Percentiles rank a stretch among this genome's conserved stretches.
phyloP scores from a whole-genome alignment of 2,113 vertebrate genomes.

The Vombatus ursinus region DNA sequence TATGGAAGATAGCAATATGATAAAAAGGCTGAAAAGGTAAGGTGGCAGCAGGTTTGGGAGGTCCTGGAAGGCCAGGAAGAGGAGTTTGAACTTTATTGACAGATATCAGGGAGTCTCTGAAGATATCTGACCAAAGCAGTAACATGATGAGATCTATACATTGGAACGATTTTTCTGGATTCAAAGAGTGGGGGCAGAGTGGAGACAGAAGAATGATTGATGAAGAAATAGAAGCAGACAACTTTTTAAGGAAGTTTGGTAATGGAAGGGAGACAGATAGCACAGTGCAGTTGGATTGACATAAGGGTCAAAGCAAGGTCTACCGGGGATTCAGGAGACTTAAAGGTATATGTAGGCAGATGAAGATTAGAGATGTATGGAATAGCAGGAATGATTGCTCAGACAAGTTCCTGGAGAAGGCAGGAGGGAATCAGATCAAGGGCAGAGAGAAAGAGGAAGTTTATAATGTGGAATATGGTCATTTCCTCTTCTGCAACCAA shows the following conservation, averaged over 20 bases:
- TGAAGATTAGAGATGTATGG: too few relatives aligned
- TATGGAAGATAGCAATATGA: not conserved
- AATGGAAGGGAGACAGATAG: not conserved
- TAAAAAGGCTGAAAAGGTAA: too few relatives aligned
- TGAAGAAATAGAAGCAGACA: too few relatives aligned
- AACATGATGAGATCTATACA: not conserved
- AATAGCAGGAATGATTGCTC: not conserved
- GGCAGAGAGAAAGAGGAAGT: not conserved
- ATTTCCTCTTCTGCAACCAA: not conserved
- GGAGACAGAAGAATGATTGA: too few relatives aligned
- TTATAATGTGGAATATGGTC: not conserved
- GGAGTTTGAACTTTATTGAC: not conserved
- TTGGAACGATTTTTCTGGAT: not conserved
- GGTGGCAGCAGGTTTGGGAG: not conserved
- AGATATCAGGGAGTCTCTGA: not conserved
- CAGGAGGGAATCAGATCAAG: not conserved
- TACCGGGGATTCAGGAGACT: not conserved
- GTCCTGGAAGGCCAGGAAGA: not conserved
- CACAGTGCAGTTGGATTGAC: not conserved
- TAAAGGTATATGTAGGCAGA: not conserved
- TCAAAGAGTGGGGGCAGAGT: not conserved
- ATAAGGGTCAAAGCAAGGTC: not conserved
- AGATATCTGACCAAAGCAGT: not conserved
- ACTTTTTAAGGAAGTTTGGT: not conserved
- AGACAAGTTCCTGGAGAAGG: not conserved